Evolutionary conservation across 2,113 vertebrate genomes (phyloP).

Genomic region (Typhlomys cinereus): DNA sequence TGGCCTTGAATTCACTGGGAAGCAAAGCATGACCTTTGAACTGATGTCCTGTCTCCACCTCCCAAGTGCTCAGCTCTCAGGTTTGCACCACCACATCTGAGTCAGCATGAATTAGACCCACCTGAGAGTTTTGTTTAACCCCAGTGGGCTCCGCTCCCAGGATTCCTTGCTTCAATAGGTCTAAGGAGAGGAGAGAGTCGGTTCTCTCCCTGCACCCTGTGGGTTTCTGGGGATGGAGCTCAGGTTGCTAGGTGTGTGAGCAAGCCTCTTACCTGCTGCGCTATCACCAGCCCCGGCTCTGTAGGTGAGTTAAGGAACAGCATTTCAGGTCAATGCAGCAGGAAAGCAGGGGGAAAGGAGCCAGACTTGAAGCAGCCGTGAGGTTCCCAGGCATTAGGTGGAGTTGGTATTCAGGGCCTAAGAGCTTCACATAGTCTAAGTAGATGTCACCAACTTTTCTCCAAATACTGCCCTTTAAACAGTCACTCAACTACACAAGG

Average conservation of each 20-base stretch:
- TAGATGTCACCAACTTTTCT: constrained; percentile 30
- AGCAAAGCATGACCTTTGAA: not conserved
- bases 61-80: not conserved
- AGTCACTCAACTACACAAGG: not conserved
- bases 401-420: not conserved
- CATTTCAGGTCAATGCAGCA: not conserved
- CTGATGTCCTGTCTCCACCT: not conserved
- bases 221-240: no score
- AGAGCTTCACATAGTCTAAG: not conserved
- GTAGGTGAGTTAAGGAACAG: not conserved
- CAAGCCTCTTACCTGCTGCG: no score
- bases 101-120: not conserved
- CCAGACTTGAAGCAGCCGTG: not conserved
- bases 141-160: not conserved
- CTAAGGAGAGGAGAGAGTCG: not conserved
- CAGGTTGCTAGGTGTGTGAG: no score
- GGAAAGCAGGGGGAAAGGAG: not conserved
- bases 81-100: not conserved
- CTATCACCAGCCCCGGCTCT: no score
- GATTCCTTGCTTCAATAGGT: not conserved
- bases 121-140: not conserved
- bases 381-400: not conserved
- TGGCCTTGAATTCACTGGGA: not conserved
- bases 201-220: no score
- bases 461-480: not conserved